Percentiles rank a stretch among this genome's conserved stretches.
These are phyloP conservation scores for Trichonephila clavipes DNA, from an alignment of 1,140 invertebrate species.

Conservation along the genomic window DNA sequence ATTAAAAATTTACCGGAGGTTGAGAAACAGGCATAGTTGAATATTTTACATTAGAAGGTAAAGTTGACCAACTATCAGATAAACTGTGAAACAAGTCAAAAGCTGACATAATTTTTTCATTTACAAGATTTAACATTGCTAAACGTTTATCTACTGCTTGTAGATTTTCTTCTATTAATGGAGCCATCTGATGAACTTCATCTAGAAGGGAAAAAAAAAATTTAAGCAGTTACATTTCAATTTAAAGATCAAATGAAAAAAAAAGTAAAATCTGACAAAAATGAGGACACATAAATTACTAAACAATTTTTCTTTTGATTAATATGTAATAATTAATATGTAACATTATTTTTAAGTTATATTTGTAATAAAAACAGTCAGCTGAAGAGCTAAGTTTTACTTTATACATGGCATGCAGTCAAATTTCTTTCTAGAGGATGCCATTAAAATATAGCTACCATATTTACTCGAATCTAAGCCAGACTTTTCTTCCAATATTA, in stretches of 20 bases:
- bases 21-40: background rate
- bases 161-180: conserved; percentile 66
- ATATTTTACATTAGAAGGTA: conserved; percentile 37
- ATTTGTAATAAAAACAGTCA: too few species aligned
- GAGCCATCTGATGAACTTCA: conserved; percentile 62
- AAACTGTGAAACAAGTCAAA: conserved; percentile 63
- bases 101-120: conserved; percentile 66
- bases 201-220: conserved; percentile 6
- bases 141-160: conserved; percentile 55
- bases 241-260: background rate
- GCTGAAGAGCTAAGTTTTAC: too few species aligned
- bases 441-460: too few species aligned
- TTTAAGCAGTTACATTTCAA: background rate
- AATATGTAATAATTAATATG: too few species aligned
- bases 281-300: too few species aligned
- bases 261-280: too few species aligned
- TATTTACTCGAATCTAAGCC: too few species aligned
- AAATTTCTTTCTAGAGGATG: too few species aligned
- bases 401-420: too few species aligned
- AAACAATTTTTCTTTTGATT: too few species aligned
- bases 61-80: conserved; percentile 18
- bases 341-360: too few species aligned
- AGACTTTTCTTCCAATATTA: too few species aligned
- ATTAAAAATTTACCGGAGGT: conserved; percentile 25
- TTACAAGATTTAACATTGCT: conserved; percentile 55